phyloP scores from a whole-genome alignment of 1,140 invertebrate species.

The Mizuhopecten yessoensis region DNA sequence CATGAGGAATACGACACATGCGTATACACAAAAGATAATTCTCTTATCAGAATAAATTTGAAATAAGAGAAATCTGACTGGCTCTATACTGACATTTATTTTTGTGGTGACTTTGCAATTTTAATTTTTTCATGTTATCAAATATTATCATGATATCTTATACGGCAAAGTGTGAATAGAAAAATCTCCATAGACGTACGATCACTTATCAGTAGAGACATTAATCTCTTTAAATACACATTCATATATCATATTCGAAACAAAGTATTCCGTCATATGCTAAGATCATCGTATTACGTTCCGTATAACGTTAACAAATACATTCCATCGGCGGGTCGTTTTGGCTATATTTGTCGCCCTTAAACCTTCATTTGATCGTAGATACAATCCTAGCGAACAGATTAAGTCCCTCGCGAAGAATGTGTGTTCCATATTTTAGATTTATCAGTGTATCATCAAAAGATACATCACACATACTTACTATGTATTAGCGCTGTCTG shows the following conservation, averaged over 20 bases:
- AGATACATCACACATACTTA: neutral
- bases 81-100: neutral
- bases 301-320: neutral
- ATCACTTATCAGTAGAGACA: neutral
- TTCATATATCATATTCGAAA: neutral
- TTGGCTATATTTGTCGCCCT: neutral
- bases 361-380: neutral
- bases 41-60: constrained; percentile 10
- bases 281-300: neutral
- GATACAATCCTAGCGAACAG: neutral
- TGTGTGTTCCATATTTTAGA: neutral
- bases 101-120: constrained; percentile 11
- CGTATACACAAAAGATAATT: neutral
- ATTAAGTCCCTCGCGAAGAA: neutral
- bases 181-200: constrained; percentile 23
- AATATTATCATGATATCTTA: constrained; percentile 28
- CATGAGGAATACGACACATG: neutral
- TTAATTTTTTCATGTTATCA: neutral
- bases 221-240: constrained; percentile 35
- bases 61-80: neutral
- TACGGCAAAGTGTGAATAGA: neutral
- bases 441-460: neutral
- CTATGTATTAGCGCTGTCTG: neutral
- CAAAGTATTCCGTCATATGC: neutral
- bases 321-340: neutral